Evolutionary conservation across 2,113 vertebrate species (phyloP).

Genomic region (Mirounga angustirostris): DNA sequence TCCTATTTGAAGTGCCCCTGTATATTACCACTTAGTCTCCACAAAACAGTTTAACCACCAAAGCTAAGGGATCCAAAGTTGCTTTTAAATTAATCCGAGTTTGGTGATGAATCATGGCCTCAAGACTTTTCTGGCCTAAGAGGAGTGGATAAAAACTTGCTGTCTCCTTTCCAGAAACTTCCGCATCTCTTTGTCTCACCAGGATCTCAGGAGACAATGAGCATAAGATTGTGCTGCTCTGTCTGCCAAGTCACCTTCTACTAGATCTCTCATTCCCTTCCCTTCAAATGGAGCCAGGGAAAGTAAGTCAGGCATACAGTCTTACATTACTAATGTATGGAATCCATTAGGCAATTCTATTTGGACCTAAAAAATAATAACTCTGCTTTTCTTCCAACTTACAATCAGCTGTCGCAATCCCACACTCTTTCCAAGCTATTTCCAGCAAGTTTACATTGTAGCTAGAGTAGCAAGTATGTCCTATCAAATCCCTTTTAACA

Average conservation of each 20-base stretch:
- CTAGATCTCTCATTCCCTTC: slow-evolving; percentile 17
- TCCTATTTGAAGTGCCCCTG: neutral
- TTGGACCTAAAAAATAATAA: slow-evolving; percentile 72
- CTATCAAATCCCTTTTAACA: slow-evolving; percentile 65
- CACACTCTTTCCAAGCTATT: slow-evolving; percentile 57
- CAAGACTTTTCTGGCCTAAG: neutral
- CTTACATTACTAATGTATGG: slow-evolving; percentile 55
- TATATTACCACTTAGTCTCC: neutral
- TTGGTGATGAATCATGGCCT: neutral
- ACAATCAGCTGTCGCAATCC: slow-evolving; percentile 32
- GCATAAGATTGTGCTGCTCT: neutral
- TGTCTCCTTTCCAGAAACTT: slow-evolving; percentile 33
- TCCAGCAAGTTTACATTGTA: slow-evolving; percentile 66
- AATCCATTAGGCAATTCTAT: slow-evolving; percentile 65
- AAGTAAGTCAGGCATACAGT: slow-evolving; percentile 24
- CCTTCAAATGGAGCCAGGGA: neutral
- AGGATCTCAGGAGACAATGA: slow-evolving; percentile 19
- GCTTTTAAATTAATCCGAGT: neutral
- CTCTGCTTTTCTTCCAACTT: slow-evolving; percentile 67
- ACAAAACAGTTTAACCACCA: neutral
- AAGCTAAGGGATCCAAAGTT: neutral
- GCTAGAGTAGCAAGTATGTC: slow-evolving; percentile 23
- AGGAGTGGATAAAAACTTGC: slow-evolving; percentile 1
- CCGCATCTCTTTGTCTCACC: slow-evolving; percentile 15
- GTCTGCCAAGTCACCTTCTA: slow-evolving; percentile 36